Conservation (phyloP, 2,888 invertebrate species). For the Caenorhabditis panamensis region DNA sequence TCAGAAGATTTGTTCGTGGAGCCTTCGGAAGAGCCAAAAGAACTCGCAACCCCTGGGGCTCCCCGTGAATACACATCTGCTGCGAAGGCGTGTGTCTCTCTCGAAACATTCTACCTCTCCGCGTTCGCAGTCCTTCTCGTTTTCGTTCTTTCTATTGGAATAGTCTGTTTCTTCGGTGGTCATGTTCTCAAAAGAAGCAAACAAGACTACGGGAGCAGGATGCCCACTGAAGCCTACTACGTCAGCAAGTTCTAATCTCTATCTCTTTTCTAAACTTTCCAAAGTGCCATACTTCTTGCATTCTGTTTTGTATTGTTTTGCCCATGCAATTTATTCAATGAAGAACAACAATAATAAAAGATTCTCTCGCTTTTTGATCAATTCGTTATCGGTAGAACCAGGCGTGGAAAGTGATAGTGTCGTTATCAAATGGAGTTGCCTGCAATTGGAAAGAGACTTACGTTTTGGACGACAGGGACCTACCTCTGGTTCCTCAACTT, state of each 20-base stretch:
- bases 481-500: constrained; percentile 42
- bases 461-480: too few relatives aligned
- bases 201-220: constrained; percentile 4
- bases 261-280: neutral
- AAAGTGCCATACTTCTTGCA: constrained; percentile 60
- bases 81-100: constrained; percentile 19
- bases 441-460: constrained; percentile 2
- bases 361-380: too few relatives aligned
- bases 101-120: constrained; percentile 37
- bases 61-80: constrained; percentile 20
- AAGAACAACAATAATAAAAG: too few relatives aligned
- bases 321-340: too few relatives aligned
- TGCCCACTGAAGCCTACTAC: constrained; percentile 42
- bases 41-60: constrained; percentile 49
- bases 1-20: constrained; percentile 47
- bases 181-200: constrained; percentile 47
- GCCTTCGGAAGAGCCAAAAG: constrained; percentile 11
- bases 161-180: constrained; percentile 49
- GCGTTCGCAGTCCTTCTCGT: constrained; percentile 40
- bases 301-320: constrained; percentile 1
- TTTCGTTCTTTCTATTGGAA: constrained; percentile 47
- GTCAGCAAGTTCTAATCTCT: constrained; percentile 31
- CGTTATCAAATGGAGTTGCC: constrained; percentile 34
- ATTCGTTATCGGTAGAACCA: constrained; percentile 11
- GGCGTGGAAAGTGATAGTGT: constrained; percentile 38